phyloP scores from a whole-genome alignment of 1,140 invertebrate genomes.

The Apocrypta bakeri region DNA sequence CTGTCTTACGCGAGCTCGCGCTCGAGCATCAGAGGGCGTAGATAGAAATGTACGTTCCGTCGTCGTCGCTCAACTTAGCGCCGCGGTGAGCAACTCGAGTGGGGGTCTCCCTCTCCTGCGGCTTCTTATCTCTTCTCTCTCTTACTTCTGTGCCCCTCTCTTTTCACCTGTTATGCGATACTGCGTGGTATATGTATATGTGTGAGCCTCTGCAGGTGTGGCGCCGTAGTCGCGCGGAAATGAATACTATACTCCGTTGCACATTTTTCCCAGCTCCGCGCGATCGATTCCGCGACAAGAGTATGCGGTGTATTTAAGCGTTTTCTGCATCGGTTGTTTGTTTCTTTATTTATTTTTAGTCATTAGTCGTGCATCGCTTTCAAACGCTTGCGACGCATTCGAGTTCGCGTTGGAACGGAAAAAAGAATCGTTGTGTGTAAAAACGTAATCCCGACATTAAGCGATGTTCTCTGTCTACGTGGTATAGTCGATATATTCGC shows the following conservation, averaged over 20 bases:
- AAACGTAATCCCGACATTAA: conserved; percentile 8
- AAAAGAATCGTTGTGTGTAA: no score
- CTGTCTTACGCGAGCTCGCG: background rate
- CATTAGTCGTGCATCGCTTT: no score
- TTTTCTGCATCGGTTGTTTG: no score
- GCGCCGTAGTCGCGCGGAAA: background rate
- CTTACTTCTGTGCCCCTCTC: conserved; percentile 43
- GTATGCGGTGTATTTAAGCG: no score
- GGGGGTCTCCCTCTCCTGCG: conserved; percentile 56
- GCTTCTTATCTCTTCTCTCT: conserved; percentile 27
- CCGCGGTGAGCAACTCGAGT: conserved; percentile 57
- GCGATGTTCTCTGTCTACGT: no score
- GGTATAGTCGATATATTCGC: background rate
- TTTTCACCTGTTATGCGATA: conserved; percentile 70
- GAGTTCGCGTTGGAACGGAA: no score
- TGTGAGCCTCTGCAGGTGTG: background rate
- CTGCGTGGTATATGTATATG: background rate
- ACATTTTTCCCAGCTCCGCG: background rate
- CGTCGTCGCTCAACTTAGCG: conserved; percentile 60
- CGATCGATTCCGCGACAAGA: conserved; percentile 11
- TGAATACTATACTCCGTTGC: no score
- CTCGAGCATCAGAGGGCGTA: conserved; percentile 66
- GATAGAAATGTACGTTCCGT: conserved; percentile 67
- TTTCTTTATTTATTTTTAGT: no score
- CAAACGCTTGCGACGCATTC: no score